phyloP scores from a whole-genome alignment of 2,797 vertebrate genomes.

The Gymnothorax reevesii region DNA sequence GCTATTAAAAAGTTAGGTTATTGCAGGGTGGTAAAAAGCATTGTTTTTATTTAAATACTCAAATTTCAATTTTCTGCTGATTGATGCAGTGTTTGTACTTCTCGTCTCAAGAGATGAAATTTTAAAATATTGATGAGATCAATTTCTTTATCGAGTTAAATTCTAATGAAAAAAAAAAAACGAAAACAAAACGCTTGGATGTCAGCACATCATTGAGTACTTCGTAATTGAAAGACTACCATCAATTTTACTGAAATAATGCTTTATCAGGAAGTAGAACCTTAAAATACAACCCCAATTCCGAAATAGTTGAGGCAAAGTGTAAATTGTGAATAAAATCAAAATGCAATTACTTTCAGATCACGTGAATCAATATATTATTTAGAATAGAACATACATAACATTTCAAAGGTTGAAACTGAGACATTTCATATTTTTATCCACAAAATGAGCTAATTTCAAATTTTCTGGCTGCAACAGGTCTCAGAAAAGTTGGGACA shows the following conservation, averaged over 20 bases:
- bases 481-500: too few species aligned
- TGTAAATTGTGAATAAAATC: too few species aligned
- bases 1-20: conserved; percentile 18
- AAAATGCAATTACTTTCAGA: too few species aligned
- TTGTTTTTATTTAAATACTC: background rate
- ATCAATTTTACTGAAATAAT: background rate
- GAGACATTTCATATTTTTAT: too few species aligned
- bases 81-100: background rate
- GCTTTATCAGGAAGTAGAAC: background rate
- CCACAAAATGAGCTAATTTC: too few species aligned
- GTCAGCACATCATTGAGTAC: background rate
- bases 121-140: conserved; percentile 7
- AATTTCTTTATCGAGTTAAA: conserved; percentile 12
- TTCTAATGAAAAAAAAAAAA: background rate
- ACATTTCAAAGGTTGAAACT: too few species aligned
- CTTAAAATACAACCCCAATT: background rate
- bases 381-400: too few species aligned
- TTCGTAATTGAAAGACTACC: background rate
- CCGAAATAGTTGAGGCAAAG: too few species aligned
- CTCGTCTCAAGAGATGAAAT: background rate
- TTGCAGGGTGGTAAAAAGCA: background rate
- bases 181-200: background rate
- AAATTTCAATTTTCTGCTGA: background rate
- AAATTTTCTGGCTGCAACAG: too few species aligned
- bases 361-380: too few species aligned